A percentile compares a stretch with the other conserved stretches of the same genome.
These are phyloP conservation scores for Ariopsis seemanni DNA, from an alignment of 2,113 vertebrate species.

Conservation along the genomic window DNA sequence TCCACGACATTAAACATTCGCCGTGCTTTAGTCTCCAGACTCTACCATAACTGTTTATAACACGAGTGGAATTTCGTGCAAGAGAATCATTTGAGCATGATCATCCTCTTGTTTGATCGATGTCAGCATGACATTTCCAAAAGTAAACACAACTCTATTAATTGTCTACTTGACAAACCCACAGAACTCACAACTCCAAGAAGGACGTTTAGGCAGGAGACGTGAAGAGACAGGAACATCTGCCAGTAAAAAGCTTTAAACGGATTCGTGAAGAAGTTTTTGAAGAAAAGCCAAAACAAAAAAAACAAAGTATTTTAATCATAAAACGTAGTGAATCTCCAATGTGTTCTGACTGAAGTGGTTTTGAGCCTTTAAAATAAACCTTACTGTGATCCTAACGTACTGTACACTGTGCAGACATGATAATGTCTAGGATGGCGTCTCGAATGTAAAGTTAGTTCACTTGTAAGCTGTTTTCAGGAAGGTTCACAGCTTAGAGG, in stretches of 20 bases:
- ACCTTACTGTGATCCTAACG: background rate
- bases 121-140: background rate
- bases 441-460: background rate
- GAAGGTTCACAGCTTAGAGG: background rate
- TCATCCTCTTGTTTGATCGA: background rate
- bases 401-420: background rate
- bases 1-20: slow-evolving; percentile 1
- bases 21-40: background rate
- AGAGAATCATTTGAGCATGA: background rate
- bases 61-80: background rate
- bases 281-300: background rate
- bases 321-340: background rate
- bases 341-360: background rate
- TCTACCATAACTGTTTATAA: slow-evolving; percentile 32
- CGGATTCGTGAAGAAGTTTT: background rate
- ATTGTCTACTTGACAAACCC: background rate
- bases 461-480: background rate
- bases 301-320: background rate
- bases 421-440: background rate
- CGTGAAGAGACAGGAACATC: background rate
- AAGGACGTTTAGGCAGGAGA: too few relatives aligned
- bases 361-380: background rate
- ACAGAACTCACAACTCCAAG: background rate
- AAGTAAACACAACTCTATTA: slow-evolving; percentile 5
- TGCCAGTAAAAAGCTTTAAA: background rate